Evolutionary conservation across 2,888 invertebrate species (phyloP).

Genomic region (Orthosia cruda): DNA sequence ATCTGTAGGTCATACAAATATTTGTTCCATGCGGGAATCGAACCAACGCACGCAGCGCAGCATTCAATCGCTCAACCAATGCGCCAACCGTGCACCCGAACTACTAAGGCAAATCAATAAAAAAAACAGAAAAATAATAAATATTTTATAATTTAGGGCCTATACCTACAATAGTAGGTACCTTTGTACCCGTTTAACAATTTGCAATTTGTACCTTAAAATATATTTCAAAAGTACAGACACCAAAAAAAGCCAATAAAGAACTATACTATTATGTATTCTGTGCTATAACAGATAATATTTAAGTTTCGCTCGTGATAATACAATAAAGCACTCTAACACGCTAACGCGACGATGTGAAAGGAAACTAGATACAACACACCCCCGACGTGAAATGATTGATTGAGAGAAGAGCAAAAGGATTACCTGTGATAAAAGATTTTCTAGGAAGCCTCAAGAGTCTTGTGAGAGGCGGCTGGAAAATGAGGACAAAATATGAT

Average conservation of each 20-base stretch:
- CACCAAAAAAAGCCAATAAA: not conserved
- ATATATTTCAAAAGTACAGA: not conserved
- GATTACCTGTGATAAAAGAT: slow-evolving; percentile 36
- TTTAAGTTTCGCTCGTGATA: slow-evolving; percentile 26
- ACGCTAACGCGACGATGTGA: slow-evolving; percentile 39
- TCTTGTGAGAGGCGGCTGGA: slow-evolving; percentile 1
- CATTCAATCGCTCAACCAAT: no score
- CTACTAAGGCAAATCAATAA: no score
- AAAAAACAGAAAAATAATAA: no score
- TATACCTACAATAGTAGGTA: no score
- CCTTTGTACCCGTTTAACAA: no score
- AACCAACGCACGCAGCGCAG: no score
- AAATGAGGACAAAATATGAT: slow-evolving; percentile 17
- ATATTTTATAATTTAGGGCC: no score
- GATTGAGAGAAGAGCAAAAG: slow-evolving; percentile 39
- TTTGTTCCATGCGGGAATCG: no score
- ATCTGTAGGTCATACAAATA: no score
- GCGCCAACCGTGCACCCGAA: no score
- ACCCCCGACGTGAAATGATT: slow-evolving; percentile 48
- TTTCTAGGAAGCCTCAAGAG: slow-evolving; percentile 20
- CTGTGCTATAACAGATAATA: not conserved
- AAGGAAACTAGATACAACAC: slow-evolving; percentile 50
- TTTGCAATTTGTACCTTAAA: not conserved
- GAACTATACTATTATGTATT: no score
- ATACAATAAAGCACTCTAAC: slow-evolving; percentile 31